phyloP scores from a whole-genome alignment of 2,888 invertebrate species.

The Cheilosia scutellata region DNA sequence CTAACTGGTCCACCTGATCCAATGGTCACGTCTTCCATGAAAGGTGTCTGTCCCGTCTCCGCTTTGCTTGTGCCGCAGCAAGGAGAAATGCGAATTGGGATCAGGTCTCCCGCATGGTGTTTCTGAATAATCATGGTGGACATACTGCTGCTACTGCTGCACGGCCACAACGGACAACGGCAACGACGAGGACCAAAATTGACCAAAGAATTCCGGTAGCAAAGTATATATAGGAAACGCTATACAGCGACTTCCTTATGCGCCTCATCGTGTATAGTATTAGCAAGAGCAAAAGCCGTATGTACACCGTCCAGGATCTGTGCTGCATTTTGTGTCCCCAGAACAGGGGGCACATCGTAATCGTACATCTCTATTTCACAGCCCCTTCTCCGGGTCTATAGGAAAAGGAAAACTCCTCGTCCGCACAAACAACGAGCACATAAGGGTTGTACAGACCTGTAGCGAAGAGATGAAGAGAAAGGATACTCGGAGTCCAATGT shows the following conservation, averaged over 20 bases:
- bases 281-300: slow-evolving; percentile 52
- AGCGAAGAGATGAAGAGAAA: slow-evolving; percentile 28
- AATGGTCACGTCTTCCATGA: slow-evolving; percentile 73
- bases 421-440: slow-evolving; percentile 37
- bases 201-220: slow-evolving; percentile 37
- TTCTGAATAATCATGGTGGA: slow-evolving; percentile 67
- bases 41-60: slow-evolving; percentile 62
- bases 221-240: slow-evolving; percentile 53
- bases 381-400: slow-evolving; percentile 23
- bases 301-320: slow-evolving; percentile 57
- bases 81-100: slow-evolving; percentile 68
- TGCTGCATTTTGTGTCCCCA: slow-evolving; percentile 65
- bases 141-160: slow-evolving; percentile 47
- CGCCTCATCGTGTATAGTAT: slow-evolving; percentile 36
- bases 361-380: slow-evolving; percentile 64
- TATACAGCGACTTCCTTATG: slow-evolving; percentile 58
- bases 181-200: slow-evolving; percentile 39
- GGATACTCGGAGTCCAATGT: slow-evolving; percentile 52
- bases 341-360: slow-evolving; percentile 47
- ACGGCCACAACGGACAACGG: slow-evolving; percentile 56
- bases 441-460: slow-evolving; percentile 6
- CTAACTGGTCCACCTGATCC: slow-evolving; percentile 69
- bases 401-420: slow-evolving; percentile 62
- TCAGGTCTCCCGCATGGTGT: slow-evolving; percentile 70
- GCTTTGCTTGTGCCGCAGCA: slow-evolving; percentile 50